Conservation (phyloP, 37 sponge, comb jelly and placozoan species). For the Cladorhizidae sp. region DNA sequence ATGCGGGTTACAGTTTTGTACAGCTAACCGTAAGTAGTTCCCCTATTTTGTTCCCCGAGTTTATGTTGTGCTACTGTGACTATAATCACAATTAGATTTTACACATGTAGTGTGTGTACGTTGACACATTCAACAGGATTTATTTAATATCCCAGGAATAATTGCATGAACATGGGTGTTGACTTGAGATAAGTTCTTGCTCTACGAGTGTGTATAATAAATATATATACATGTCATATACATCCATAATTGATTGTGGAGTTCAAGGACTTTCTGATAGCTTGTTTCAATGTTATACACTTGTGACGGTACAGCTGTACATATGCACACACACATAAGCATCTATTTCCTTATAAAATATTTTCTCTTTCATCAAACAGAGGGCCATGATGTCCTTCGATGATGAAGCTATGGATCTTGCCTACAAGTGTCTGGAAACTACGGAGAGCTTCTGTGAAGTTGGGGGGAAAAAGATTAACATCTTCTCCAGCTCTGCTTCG, state of each 20-base stretch:
- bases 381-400: constrained; percentile 86
- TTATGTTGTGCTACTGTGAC: no score
- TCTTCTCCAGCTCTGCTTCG: constrained; percentile 10
- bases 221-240: no score
- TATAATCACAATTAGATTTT: no score
- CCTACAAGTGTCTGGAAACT: constrained; percentile 67
- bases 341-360: background rate
- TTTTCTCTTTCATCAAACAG: no score
- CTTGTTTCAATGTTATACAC: background rate
- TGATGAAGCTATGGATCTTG: constrained; percentile 76
- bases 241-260: no score
- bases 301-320: background rate
- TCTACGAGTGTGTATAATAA: no score
- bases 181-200: no score
- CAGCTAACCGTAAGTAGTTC: constrained; percentile 58
- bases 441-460: constrained; percentile 76
- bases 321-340: constrained; percentile 36
- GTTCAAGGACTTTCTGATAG: background rate
- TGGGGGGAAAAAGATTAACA: background rate
- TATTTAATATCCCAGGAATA: no score
- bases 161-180: no score
- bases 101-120: no score
- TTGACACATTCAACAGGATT: no score
- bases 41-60: background rate
- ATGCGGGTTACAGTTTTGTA: constrained; percentile 85